phyloP scores from a whole-genome alignment of 2,888 invertebrate genomes.

The Lymantria monacha region DNA sequence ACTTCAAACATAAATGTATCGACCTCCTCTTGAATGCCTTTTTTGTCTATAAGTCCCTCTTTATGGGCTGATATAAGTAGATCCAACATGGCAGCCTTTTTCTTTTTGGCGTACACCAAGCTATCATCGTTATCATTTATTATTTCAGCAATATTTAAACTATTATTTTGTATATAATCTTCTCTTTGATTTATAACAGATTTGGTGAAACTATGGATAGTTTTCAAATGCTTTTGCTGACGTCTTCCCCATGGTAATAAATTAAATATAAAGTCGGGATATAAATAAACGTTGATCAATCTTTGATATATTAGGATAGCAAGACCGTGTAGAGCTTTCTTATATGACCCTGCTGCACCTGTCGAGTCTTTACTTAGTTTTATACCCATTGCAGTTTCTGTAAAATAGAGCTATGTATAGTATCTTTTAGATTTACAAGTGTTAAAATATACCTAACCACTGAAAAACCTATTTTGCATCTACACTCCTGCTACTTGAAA shows the following conservation, averaged over 20 bases:
- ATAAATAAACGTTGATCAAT: constrained; percentile 80
- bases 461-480: too few species aligned
- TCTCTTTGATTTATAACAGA: constrained; percentile 52
- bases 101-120: constrained; percentile 14
- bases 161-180: constrained; percentile 3
- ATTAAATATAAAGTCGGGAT: constrained; percentile 75
- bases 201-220: constrained; percentile 60
- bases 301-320: constrained; percentile 55
- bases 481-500: too few species aligned
- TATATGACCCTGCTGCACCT: constrained; percentile 71
- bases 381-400: constrained; percentile 86
- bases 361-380: constrained; percentile 71
- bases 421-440: too few species aligned
- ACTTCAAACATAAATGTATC: constrained; percentile 87
- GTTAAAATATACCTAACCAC: too few species aligned
- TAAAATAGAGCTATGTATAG: constrained; percentile 1
- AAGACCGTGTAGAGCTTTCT: constrained; percentile 74
- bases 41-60: constrained; percentile 74
- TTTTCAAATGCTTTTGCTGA: constrained; percentile 58
- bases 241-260: constrained; percentile 68
- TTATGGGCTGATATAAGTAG: constrained; percentile 78
- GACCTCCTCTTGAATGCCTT: constrained; percentile 84
- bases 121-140: constrained; percentile 4
- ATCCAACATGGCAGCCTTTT: constrained; percentile 82
- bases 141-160: background rate